Conservation (phyloP, 2,113 vertebrate species). For the Axis porcinus region DNA sequence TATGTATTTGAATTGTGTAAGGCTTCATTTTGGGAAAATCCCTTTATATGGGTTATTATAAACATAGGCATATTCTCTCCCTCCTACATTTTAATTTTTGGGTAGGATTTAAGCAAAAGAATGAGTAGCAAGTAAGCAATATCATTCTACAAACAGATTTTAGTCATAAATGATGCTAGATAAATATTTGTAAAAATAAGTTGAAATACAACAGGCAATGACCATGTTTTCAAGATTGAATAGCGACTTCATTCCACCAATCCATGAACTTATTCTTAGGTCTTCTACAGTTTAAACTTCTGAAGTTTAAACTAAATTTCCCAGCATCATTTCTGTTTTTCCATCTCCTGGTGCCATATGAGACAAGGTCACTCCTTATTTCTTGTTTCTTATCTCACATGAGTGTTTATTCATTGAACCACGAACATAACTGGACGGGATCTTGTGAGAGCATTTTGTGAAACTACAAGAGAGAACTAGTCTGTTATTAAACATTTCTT, state of each 20-base stretch:
- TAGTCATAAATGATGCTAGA: background rate
- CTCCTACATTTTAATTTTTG: background rate
- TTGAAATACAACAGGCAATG: background rate
- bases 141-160: background rate
- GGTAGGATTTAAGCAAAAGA: background rate
- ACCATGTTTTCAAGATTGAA: background rate
- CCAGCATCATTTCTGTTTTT: background rate
- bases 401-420: background rate
- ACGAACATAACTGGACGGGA: background rate
- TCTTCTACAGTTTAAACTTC: background rate
- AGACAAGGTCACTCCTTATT: background rate
- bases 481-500: background rate
- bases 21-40: background rate
- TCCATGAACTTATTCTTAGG: background rate
- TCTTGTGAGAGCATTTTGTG: background rate
- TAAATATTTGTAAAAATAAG: background rate
- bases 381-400: background rate
- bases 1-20: background rate
- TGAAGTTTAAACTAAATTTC: background rate
- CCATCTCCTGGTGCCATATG: background rate
- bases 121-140: background rate
- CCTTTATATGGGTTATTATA: background rate
- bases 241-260: background rate
- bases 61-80: background rate
- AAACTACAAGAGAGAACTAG: background rate